Conservation (phyloP, 2,113 vertebrate genomes). For the Neofelis nebulosa region DNA sequence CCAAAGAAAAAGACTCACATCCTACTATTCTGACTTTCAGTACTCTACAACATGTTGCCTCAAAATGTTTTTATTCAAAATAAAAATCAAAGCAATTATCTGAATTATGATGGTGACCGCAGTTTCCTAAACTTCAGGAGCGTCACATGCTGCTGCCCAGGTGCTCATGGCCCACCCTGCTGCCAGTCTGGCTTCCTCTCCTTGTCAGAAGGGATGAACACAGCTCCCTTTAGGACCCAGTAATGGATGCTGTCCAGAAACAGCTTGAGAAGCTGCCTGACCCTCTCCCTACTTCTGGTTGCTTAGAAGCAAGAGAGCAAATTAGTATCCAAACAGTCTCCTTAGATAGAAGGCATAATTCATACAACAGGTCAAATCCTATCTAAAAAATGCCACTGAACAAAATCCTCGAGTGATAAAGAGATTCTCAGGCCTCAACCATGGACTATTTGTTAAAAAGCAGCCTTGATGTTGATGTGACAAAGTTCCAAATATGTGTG, state of each 20-base stretch:
- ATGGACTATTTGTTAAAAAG: not conserved
- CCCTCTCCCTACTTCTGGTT: not conserved
- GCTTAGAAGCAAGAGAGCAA: conserved; percentile 41
- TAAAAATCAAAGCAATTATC: not conserved
- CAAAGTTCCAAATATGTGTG: not conserved
- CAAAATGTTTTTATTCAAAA: not conserved
- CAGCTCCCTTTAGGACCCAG: conserved; percentile 16
- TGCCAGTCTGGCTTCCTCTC: not conserved
- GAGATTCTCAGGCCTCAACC: conserved; percentile 3
- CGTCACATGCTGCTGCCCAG: fast-evolving
- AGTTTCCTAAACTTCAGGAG: not conserved
- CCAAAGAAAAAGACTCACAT: not conserved
- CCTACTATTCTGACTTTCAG: not conserved
- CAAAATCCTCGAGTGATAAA: conserved; percentile 14
- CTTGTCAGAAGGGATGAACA: not conserved
- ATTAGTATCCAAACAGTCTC: conserved; percentile 32
- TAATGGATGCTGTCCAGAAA: not conserved
- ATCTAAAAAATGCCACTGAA: conserved; percentile 6
- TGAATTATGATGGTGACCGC: not conserved
- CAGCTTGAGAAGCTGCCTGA: not conserved
- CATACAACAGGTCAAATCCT: conserved; percentile 19
- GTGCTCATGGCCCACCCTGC: too few species aligned
- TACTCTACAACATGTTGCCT: not conserved
- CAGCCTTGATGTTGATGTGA: conserved; percentile 5
- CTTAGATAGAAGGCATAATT: conserved; percentile 34